Evolutionary conservation across 2,797 vertebrate genomes (phyloP).

Genomic region (Betta splendens): DNA sequence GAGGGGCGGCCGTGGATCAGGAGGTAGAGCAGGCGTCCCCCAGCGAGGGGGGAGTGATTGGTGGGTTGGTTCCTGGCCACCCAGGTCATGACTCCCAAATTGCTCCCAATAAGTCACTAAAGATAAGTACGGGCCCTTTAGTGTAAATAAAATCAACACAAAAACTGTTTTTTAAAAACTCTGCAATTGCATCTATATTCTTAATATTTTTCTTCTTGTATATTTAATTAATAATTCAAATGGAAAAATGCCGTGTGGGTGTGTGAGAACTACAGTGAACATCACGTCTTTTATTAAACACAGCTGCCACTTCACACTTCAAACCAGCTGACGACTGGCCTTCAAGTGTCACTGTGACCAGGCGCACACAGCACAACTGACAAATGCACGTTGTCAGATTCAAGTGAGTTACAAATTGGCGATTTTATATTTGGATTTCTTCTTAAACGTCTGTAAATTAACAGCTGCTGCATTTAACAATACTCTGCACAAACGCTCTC

Average conservation of each 20-base stretch:
- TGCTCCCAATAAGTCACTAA: too few species aligned
- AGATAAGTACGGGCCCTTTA: too few species aligned
- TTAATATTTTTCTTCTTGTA: neutral
- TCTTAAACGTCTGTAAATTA: neutral
- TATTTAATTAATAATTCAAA: slow-evolving; percentile 31
- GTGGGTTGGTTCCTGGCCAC: too few species aligned
- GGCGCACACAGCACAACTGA: slow-evolving; percentile 5
- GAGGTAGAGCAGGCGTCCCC: too few species aligned
- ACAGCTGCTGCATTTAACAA: neutral
- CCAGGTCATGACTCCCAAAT: too few species aligned
- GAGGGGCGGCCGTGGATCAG: too few species aligned
- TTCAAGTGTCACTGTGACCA: slow-evolving; percentile 19
- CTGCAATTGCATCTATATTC: slow-evolving; percentile 18
- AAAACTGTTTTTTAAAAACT: slow-evolving; percentile 4
- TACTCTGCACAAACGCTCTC: neutral
- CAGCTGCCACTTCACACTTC: slow-evolving; percentile 55
- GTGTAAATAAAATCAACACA: too few species aligned
- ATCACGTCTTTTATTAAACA: slow-evolving; percentile 18
- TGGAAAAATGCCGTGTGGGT: neutral
- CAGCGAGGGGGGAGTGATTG: too few species aligned
- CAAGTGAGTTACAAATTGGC: neutral
- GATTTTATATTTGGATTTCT: slow-evolving; percentile 1
- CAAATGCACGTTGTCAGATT: slow-evolving; percentile 7
- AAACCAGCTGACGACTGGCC: slow-evolving; percentile 25
- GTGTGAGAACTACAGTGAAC: neutral